phyloP scores from a whole-genome alignment of 2,113 vertebrate species.

The Ellobius talpinus region DNA sequence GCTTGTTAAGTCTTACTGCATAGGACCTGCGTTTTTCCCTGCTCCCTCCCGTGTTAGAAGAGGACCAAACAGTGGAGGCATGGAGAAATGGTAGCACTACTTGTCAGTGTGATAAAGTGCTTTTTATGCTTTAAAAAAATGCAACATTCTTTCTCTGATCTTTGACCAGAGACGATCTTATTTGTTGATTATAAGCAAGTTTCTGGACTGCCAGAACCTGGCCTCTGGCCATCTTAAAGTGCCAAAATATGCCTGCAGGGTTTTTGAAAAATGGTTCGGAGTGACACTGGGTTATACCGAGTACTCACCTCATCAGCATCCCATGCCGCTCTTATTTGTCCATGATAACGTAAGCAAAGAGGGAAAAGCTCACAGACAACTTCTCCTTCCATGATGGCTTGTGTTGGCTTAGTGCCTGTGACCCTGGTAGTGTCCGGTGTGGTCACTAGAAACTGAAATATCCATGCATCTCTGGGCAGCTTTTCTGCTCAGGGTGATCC shows the following conservation, averaged over 20 bases:
- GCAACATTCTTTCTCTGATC: slow-evolving; percentile 68
- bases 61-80: slow-evolving; percentile 79
- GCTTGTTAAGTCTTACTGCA: slow-evolving; percentile 52
- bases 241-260: slow-evolving; percentile 78
- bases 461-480: too few relatives aligned
- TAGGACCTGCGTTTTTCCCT: neutral
- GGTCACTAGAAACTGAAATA: too few relatives aligned
- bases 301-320: slow-evolving; percentile 59
- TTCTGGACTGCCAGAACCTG: slow-evolving; percentile 81
- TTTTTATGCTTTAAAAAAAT: slow-evolving; percentile 68
- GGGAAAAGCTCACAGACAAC: slow-evolving; percentile 51
- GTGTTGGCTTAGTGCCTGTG: slow-evolving; percentile 62
- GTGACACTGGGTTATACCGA: slow-evolving; percentile 51
- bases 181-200: slow-evolving; percentile 70
- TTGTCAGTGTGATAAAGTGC: slow-evolving; percentile 73
- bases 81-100: slow-evolving; percentile 62
- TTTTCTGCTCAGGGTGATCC: too few relatives aligned
- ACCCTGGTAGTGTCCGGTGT: too few relatives aligned
- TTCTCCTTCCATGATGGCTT: slow-evolving; percentile 74
- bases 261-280: slow-evolving; percentile 74
- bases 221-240: slow-evolving; percentile 72
- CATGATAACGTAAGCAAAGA: slow-evolving; percentile 65
- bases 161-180: slow-evolving; percentile 78
- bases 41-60: slow-evolving; percentile 64
- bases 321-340: slow-evolving; percentile 65